Conservation (phyloP, 2,797 vertebrate genomes). For the Muraenolepis orangiensis region DNA sequence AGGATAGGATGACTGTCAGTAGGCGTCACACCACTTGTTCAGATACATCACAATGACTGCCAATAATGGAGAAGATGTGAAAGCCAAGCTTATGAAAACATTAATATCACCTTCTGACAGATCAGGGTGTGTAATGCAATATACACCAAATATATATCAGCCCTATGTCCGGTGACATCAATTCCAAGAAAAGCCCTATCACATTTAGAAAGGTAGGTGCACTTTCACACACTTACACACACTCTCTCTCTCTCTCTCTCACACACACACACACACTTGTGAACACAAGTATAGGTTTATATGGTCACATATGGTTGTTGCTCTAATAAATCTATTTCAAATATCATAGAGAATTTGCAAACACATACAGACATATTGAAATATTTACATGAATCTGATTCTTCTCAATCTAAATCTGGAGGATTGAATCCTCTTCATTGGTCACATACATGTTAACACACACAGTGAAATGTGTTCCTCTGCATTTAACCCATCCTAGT, state of each 20-base stretch:
- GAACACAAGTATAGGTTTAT: conserved; percentile 4
- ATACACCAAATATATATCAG: conserved; percentile 31
- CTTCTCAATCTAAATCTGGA: no score
- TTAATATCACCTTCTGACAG: conserved; percentile 36
- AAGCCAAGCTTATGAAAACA: conserved; percentile 1
- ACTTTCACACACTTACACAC: conserved; percentile 10
- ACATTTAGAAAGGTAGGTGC: background rate
- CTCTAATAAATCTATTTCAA: no score
- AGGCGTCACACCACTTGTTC: background rate
- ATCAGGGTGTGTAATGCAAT: conserved; percentile 29
- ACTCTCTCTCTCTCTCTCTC: no score
- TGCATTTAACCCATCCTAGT: no score
- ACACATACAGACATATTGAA: background rate
- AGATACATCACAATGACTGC: background rate
- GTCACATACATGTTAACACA: no score
- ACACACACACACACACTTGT: conserved; percentile 12
- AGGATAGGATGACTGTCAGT: background rate
- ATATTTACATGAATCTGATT: background rate
- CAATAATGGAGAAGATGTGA: background rate
- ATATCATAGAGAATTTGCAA: background rate
- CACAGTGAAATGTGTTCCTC: no score
- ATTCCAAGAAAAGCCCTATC: conserved; percentile 31
- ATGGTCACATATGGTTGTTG: background rate
- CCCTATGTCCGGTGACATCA: conserved; percentile 37
- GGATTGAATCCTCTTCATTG: no score